These are phyloP conservation scores for Acrocephalus kingi DNA, from an alignment of 2,113 vertebrate species.

Conservation along the genomic window DNA sequence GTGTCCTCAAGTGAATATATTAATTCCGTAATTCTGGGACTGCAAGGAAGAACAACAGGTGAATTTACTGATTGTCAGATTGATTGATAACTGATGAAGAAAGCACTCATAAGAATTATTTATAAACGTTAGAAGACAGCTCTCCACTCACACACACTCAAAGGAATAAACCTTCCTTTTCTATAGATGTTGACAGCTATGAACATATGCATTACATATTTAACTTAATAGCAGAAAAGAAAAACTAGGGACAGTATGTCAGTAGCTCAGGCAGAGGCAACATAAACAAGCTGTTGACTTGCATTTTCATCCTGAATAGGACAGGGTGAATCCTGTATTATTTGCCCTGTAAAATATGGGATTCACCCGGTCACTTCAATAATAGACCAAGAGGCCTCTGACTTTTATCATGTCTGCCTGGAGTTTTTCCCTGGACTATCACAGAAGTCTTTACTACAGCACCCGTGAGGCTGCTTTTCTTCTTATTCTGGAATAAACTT, in stretches of 20 bases:
- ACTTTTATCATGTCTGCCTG: not conserved
- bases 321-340: not conserved
- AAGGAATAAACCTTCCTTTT: not conserved
- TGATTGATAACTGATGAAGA: not conserved
- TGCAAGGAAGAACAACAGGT: not conserved
- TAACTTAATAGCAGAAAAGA: not conserved
- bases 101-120: not conserved
- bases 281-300: not conserved
- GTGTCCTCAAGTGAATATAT: not conserved
- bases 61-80: not conserved
- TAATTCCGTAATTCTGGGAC: not conserved
- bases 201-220: not conserved
- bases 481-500: not conserved
- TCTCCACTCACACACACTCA: not conserved
- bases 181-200: not conserved
- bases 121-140: not conserved
- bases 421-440: not conserved
- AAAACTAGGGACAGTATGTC: not conserved
- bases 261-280: not conserved
- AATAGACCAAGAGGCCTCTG: not conserved
- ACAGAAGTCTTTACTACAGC: not conserved
- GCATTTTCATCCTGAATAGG: not conserved
- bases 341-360: not conserved
- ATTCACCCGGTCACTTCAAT: not conserved
- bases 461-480: not conserved